phyloP scores from a whole-genome alignment of 2,888 invertebrate species.

The Leptothorax acervorum region DNA sequence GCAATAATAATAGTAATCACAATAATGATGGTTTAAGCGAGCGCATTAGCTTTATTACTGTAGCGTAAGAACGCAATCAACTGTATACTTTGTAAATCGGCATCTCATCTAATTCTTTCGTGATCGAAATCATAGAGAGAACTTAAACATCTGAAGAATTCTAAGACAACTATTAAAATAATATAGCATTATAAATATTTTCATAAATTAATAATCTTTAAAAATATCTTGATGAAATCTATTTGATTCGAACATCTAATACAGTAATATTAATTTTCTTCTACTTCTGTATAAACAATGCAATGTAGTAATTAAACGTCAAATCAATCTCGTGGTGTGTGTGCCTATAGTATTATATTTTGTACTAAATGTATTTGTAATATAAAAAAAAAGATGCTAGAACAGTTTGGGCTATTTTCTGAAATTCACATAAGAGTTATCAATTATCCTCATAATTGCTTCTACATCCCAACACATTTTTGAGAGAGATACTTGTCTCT shows the following conservation, averaged over 20 bases:
- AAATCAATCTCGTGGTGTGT: background rate
- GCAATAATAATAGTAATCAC: conserved; percentile 79
- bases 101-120: conserved; percentile 13
- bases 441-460: background rate
- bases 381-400: background rate
- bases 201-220: background rate
- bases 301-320: background rate
- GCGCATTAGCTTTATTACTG: conserved; percentile 70
- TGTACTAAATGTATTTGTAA: background rate
- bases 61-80: conserved; percentile 61
- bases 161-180: background rate
- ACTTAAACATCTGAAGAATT: background rate
- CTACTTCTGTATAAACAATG: background rate
- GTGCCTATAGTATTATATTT: background rate
- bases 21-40: conserved; percentile 71
- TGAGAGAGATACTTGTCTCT: background rate
- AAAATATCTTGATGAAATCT: background rate
- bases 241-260: background rate
- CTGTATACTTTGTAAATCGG: conserved; percentile 2
- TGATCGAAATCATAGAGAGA: background rate
- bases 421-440: background rate
- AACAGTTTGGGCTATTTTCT: background rate
- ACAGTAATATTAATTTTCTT: background rate
- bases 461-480: background rate
- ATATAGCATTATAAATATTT: background rate